Evolutionary conservation across 2,888 invertebrate species (phyloP).

Genomic region (Agrochola lychnidis): DNA sequence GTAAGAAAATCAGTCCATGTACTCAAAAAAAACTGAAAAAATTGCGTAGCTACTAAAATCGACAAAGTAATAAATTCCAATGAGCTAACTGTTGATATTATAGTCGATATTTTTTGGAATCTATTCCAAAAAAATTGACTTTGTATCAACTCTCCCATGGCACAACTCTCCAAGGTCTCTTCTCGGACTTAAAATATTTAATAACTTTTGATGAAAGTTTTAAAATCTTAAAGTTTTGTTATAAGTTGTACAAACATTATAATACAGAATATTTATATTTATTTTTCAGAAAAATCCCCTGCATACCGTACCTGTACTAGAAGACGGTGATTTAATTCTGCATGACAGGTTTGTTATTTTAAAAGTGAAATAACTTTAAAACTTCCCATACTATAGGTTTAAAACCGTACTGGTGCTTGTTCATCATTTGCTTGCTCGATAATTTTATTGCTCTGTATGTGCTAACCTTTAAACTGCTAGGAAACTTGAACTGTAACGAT

Average conservation of each 20-base stretch:
- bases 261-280: neutral
- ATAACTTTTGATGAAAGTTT: neutral
- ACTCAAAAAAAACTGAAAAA: neutral
- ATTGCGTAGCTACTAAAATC: too few relatives aligned
- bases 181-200: neutral
- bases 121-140: too few relatives aligned
- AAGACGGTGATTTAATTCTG: constrained; percentile 80
- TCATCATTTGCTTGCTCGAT: neutral
- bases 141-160: neutral
- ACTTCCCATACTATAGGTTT: neutral
- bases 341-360: constrained; percentile 75
- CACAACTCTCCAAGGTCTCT: neutral
- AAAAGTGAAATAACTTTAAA: neutral
- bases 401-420: neutral
- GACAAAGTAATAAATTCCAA: too few relatives aligned
- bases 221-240: neutral
- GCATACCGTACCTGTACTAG: constrained; percentile 35
- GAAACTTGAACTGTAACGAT: neutral
- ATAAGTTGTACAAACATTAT: too few relatives aligned
- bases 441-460: neutral
- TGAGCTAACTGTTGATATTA: too few relatives aligned
- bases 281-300: constrained; percentile 35
- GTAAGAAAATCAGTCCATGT: constrained; percentile 67
- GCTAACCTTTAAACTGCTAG: neutral
- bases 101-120: too few relatives aligned